Percentiles rank a stretch among this genome's conserved stretches.
Evolutionary conservation across 2,797 vertebrate genomes (phyloP).

Genomic region (Lepus oiostolus): DNA sequence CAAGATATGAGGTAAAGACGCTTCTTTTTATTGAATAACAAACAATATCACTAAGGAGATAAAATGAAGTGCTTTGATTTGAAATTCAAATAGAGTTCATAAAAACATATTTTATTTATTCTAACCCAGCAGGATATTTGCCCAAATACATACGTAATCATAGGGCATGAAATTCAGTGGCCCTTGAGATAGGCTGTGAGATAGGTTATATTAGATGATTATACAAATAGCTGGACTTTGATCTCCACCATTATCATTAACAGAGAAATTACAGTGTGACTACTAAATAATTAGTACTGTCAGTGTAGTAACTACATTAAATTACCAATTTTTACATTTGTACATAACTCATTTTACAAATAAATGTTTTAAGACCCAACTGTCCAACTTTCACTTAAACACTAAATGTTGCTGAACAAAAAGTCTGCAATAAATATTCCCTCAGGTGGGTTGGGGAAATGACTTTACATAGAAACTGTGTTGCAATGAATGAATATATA

Average conservation of each 20-base stretch:
- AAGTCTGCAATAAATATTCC: constrained; percentile 86
- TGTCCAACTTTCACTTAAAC: constrained; percentile 74
- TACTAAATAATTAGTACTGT: constrained; percentile 86
- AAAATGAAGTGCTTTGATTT: constrained; percentile 45
- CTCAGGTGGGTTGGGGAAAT: background rate
- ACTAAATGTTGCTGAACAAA: constrained; percentile 74
- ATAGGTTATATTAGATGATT: background rate
- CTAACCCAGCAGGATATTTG: constrained; percentile 62
- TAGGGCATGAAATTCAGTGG: constrained; percentile 30
- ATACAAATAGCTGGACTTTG: constrained; percentile 58
- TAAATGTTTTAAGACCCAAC: constrained; percentile 75
- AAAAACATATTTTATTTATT: constrained; percentile 74
- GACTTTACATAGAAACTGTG: constrained; percentile 50
- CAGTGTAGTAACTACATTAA: constrained; percentile 87
- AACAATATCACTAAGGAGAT: constrained; percentile 14
- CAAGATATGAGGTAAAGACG: constrained; percentile 30
- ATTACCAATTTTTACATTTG: constrained; percentile 88
- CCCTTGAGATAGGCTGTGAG: background rate
- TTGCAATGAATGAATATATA: constrained; percentile 40
- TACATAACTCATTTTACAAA: constrained; percentile 88
- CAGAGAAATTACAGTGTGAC: constrained; percentile 68
- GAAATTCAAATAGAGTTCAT: constrained; percentile 61
- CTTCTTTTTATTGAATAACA: background rate
- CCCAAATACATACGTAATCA: background rate
- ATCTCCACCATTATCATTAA: constrained; percentile 80